These are phyloP conservation scores for Doryteuthis pealeii DNA, from an alignment of 1,140 invertebrate species.

Conservation along the genomic window DNA sequence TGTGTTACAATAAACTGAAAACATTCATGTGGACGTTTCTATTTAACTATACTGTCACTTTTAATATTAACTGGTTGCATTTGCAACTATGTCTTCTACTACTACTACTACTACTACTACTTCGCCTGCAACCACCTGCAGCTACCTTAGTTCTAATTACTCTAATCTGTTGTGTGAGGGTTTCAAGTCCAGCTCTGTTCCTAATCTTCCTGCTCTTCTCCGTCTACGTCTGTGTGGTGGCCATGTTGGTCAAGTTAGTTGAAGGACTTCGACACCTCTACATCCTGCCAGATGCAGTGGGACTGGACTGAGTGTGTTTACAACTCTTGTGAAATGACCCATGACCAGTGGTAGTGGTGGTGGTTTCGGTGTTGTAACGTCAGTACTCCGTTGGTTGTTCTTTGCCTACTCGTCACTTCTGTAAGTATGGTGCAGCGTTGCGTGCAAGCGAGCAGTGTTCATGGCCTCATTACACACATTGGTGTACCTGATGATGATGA, in stretches of 20 bases:
- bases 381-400: slow-evolving; percentile 5
- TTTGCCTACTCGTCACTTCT: slow-evolving; percentile 9
- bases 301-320: not conserved
- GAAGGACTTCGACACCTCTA: not conserved
- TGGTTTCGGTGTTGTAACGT: not conserved
- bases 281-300: not conserved
- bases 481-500: too few species aligned
- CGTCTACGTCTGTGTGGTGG: not conserved
- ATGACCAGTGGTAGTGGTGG: not conserved
- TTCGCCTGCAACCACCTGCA: not conserved
- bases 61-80: too few species aligned
- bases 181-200: not conserved
- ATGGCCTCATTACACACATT: too few species aligned
- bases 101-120: not conserved
- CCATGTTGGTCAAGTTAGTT: not conserved
- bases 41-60: too few species aligned
- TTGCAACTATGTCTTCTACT: too few species aligned
- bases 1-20: too few species aligned
- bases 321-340: not conserved
- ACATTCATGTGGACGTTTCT: too few species aligned
- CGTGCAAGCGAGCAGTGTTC: not conserved
- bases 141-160: not conserved
- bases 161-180: not conserved
- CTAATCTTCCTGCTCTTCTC: slow-evolving; percentile 3
- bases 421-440: slow-evolving; percentile 7